Evolutionary conservation across 2,113 vertebrate species (phyloP).

Genomic region (Sarotherodon lohbergeri): DNA sequence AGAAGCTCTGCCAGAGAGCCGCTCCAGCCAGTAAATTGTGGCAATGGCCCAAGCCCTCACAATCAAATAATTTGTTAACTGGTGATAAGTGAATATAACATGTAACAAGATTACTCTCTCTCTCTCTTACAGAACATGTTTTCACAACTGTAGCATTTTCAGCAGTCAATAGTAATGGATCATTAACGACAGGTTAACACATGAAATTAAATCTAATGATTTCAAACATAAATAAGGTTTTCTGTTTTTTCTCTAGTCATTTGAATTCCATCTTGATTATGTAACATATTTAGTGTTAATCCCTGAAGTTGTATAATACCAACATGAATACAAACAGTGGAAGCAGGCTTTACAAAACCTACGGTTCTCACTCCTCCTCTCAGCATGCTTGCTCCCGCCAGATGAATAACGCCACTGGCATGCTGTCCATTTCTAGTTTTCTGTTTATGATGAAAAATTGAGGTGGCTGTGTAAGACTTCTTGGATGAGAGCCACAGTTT

Average conservation of each 20-base stretch:
- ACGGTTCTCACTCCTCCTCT: neutral
- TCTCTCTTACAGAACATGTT: neutral
- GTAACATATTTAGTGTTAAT: constrained; percentile 35
- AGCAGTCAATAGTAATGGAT: neutral
- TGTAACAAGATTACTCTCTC: neutral
- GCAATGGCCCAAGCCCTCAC: neutral
- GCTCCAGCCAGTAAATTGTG: neutral
- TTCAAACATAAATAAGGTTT: neutral
- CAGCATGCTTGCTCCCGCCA: neutral
- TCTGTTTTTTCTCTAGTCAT: neutral
- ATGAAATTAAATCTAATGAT: neutral
- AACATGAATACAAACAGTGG: constrained; percentile 3
- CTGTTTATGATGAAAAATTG: neutral
- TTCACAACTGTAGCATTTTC: neutral
- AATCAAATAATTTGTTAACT: neutral
- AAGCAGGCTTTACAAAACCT: neutral
- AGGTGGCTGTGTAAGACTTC: neutral
- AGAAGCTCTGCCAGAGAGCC: neutral
- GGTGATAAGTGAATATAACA: neutral
- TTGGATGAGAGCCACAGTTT: constrained; percentile 4
- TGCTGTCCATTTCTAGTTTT: neutral
- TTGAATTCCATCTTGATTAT: constrained; percentile 19
- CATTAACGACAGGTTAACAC: neutral
- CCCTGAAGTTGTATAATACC: neutral
- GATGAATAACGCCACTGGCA: neutral